Evolutionary conservation across 1,140 invertebrate species (phyloP), one percentile per base, ranked within the genome.

Genomic region (Campoletis sonorensis): DNA sequence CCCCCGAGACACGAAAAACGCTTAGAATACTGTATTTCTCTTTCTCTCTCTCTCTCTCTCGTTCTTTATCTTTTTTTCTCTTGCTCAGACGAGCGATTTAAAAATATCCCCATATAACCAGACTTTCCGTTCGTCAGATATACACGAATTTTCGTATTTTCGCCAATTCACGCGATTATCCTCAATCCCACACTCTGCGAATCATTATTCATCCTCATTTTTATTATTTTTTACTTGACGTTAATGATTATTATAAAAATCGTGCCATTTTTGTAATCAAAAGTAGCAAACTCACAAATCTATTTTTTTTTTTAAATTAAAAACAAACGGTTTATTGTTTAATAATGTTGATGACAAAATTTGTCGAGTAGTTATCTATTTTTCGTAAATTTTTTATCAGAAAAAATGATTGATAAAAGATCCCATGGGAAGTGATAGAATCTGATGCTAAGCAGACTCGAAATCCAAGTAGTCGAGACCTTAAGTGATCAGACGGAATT

Each of bases 71-170:
- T 33, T 7, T 33, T 33, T 33, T 33, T 33, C 30, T 33, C 30
- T 7, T 33, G 30, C 30, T 33, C 30, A 33, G 45, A 23, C 61
- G 61, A 73, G n/a, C 61, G 81, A 84, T 87, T 85, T 87, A 87
- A 86, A 87, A 87, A 86, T 87, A 87, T 86, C 84, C 76, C 30
- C 83, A 85, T 85, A 54, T n/a, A 82, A 81, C 81, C 15, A 33
- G n/a, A 70, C 67, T 33, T 33, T 67, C 16, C 64, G 30, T 26
- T n/a, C 58, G 58, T 61, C 30, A 33, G 64, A 30, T 13, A 67
- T 27, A 30, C 16, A 67, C 26, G 18, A 27, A 27, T 27, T 67
- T 67, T 67, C 27, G 23, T 67, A 67, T 67, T 30, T 26, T 27
- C 64, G 64, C 23, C 13, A 51, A 51, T 33, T 33, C 49, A 51